Evolutionary conservation across 2,888 invertebrate genomes (phyloP).

Genomic region (Limnephilus rhombicus): DNA sequence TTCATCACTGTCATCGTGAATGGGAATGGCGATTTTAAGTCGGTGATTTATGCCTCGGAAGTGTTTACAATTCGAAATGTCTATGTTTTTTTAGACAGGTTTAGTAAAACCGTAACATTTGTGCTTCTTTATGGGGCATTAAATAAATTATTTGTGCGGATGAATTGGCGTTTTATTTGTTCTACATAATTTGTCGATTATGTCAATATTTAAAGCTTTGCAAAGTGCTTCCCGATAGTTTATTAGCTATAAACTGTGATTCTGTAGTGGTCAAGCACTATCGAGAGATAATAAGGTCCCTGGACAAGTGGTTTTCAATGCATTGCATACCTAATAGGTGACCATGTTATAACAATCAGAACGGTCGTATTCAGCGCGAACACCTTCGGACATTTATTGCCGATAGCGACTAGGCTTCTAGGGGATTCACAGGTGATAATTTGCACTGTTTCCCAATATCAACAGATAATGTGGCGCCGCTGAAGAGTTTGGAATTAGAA

Average conservation of each 20-base stretch:
- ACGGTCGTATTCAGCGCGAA: background rate
- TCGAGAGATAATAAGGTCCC: background rate
- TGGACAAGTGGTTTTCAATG: background rate
- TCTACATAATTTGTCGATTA: constrained; percentile 44
- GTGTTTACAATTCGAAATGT: constrained; percentile 14
- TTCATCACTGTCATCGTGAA: constrained; percentile 42
- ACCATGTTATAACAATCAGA: background rate
- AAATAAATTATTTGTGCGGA: constrained; percentile 34
- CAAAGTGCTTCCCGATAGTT: constrained; percentile 10
- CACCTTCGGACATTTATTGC: background rate
- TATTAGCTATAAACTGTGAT: constrained; percentile 25
- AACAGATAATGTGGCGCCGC: background rate
- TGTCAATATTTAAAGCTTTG: constrained; percentile 40
- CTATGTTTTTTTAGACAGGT: constrained; percentile 12
- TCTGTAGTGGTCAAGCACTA: background rate
- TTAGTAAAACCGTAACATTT: constrained; percentile 38
- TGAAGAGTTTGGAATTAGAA: background rate
- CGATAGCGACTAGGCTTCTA: background rate
- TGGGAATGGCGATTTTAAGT: constrained; percentile 45
- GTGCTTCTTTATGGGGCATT: constrained; percentile 20
- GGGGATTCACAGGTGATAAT: background rate
- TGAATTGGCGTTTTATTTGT: constrained; percentile 36
- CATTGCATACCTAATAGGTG: background rate
- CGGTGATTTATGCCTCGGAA: constrained; percentile 40
- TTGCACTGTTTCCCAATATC: background rate